These are phyloP conservation scores for Phyto melanocephala DNA, from an alignment of 2,888 invertebrate species.

Conservation along the genomic window DNA sequence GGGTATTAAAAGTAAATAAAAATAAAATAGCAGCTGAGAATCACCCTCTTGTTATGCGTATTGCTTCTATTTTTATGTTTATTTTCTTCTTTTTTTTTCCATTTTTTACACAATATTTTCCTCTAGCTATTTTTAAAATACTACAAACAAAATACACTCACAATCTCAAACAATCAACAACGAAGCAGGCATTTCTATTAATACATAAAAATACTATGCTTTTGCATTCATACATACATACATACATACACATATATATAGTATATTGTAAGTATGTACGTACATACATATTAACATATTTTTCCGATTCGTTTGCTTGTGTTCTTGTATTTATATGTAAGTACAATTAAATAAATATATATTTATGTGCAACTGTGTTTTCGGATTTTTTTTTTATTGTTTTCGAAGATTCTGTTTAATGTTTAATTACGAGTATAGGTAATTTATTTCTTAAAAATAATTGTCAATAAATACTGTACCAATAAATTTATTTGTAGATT, in stretches of 20 bases:
- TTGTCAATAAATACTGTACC: no score
- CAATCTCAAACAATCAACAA: not conserved
- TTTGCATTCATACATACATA: conserved; percentile 1
- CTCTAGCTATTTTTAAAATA: conserved; percentile 53
- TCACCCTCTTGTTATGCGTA: conserved; percentile 45
- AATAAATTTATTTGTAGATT: no score
- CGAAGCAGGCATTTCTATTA: conserved; percentile 46
- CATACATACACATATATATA: not conserved
- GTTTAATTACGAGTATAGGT: no score
- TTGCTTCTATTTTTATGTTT: conserved; percentile 9
- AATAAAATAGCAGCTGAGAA: conserved; percentile 36
- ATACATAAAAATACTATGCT: not conserved
- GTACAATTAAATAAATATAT: no score
- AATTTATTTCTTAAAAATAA: no score
- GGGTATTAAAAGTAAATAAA: conserved; percentile 39
- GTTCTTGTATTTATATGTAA: no score
- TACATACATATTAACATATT: not conserved
- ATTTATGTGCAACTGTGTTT: no score
- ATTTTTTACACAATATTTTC: conserved; percentile 1
- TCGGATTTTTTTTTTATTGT: no score
- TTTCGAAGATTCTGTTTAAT: no score
- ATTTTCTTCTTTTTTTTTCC: conserved; percentile 1
- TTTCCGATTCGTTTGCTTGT: not conserved
- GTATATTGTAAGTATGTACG: not conserved
- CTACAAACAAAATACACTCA: conserved; percentile 13